Evolutionary conservation across 2,888 invertebrate genomes (phyloP).

Genomic region (Rosalia funebris): DNA sequence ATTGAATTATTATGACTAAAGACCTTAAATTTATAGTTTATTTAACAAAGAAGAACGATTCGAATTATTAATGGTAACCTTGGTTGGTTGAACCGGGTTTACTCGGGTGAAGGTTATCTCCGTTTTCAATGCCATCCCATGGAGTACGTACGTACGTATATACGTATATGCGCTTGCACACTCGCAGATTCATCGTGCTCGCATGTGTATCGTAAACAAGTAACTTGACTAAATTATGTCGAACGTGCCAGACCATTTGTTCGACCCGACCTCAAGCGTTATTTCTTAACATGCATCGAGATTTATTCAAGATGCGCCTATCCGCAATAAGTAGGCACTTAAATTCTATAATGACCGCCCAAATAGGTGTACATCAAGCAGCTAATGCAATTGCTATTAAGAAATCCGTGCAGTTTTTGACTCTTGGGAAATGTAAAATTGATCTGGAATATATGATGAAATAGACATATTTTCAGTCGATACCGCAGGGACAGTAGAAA

Average conservation of each 20-base stretch:
- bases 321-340: too few relatives aligned
- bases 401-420: too few relatives aligned
- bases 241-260: conserved; percentile 2
- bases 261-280: not conserved
- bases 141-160: too few relatives aligned
- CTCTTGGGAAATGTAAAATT: too few relatives aligned
- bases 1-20: conserved; percentile 28
- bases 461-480: too few relatives aligned
- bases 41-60: conserved; percentile 42
- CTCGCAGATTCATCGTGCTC: conserved; percentile 2
- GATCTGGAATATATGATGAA: too few relatives aligned
- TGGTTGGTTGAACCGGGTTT: conserved; percentile 46
- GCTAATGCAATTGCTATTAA: too few relatives aligned
- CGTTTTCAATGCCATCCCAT: conserved; percentile 31
- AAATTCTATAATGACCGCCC: too few relatives aligned
- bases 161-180: not conserved
- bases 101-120: conserved; percentile 51
- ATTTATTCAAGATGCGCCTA: too few relatives aligned
- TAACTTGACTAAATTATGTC: conserved; percentile 5
- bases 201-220: conserved; percentile 13
- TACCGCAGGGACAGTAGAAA: too few relatives aligned
- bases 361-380: too few relatives aligned
- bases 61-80: conserved; percentile 51
- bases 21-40: conserved; percentile 29
- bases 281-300: conserved; percentile 7